Conservation (phyloP, 2,888 invertebrate species). For the Hypercompe scribonia region DNA sequence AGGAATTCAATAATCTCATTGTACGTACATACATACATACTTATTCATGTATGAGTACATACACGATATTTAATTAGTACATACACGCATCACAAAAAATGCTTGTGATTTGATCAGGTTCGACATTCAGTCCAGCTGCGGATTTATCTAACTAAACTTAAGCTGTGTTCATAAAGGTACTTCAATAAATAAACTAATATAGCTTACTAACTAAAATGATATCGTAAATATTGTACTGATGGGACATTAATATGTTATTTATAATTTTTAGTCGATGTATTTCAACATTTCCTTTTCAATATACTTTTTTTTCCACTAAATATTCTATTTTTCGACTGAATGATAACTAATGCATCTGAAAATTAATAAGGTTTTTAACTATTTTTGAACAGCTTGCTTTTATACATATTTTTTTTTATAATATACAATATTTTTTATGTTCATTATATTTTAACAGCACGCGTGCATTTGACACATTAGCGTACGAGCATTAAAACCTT, state of each 20-base stretch:
- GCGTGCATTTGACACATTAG: conserved; percentile 84
- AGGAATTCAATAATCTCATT: conserved; percentile 63
- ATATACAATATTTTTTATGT: conserved; percentile 60
- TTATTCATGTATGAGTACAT: conserved; percentile 23
- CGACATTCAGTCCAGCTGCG: conserved; percentile 38
- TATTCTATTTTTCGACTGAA: conserved; percentile 46
- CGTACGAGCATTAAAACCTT: conserved; percentile 80
- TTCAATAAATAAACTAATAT: conserved; percentile 44
- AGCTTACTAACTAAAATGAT: conserved; percentile 63
- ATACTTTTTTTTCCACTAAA: conserved; percentile 44
- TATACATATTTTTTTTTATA: conserved; percentile 49
- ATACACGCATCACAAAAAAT: conserved; percentile 29
- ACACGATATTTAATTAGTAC: conserved; percentile 25
- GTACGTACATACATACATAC: conserved; percentile 36
- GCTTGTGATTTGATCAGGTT: conserved; percentile 27
- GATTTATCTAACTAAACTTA: conserved; percentile 20
- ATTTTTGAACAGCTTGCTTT: conserved; percentile 58
- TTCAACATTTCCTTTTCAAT: conserved; percentile 47
- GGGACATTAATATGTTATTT: conserved; percentile 37
- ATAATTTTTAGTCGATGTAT: conserved; percentile 52
- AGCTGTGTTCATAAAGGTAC: conserved; percentile 15
- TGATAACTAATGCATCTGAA: conserved; percentile 52
- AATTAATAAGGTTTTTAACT: conserved; percentile 55
- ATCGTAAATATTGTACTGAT: conserved; percentile 63
- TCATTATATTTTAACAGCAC: conserved; percentile 67